Evolutionary conservation across 2,797 vertebrate species (phyloP).

Genomic region (Rhyacichthys aspro): DNA sequence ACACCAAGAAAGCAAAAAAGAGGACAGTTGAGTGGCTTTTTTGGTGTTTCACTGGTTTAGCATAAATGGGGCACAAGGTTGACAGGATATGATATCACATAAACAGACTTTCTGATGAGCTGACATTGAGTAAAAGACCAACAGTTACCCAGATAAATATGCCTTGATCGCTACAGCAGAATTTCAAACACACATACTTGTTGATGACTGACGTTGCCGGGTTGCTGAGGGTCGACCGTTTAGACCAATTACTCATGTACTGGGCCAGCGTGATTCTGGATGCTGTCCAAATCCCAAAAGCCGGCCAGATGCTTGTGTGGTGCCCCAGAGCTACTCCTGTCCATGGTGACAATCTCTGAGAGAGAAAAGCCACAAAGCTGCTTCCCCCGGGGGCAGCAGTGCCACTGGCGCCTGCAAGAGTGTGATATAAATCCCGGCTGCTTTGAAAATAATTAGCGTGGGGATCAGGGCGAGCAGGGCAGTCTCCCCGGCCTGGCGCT

Average conservation of each 20-base stretch:
- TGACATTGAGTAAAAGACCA: too few species aligned
- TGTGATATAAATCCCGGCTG: slow-evolving; percentile 76
- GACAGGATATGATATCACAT: too few species aligned
- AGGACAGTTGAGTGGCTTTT: too few species aligned
- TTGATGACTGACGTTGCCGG: slow-evolving; percentile 12
- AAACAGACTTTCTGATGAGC: too few species aligned
- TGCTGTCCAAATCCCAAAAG: slow-evolving; percentile 44
- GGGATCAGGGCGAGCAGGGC: slow-evolving; percentile 77
- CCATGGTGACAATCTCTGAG: slow-evolving; percentile 57
- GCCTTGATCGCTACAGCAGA: background rate
- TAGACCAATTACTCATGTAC: slow-evolving; percentile 25
- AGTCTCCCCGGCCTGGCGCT: slow-evolving; percentile 76
- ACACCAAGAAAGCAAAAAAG: too few species aligned
- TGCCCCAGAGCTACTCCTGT: slow-evolving; percentile 39
- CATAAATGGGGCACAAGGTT: too few species aligned
- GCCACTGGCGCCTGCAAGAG: slow-evolving; percentile 75
- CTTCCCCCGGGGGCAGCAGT: slow-evolving; percentile 63
- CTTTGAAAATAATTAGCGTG: slow-evolving; percentile 83
- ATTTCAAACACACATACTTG: slow-evolving; percentile 1
- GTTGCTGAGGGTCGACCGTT: slow-evolving; percentile 21
- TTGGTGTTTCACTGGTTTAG: too few species aligned
- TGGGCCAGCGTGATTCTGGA: slow-evolving; percentile 35
- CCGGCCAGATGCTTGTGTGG: slow-evolving; percentile 50
- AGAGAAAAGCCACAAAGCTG: slow-evolving; percentile 63
- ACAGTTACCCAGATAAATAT: background rate